Evolutionary conservation across 2,113 vertebrate species (phyloP), one percentile per base, ranked within the genome.

Genomic region (Ageneiosus marmoratus): DNA sequence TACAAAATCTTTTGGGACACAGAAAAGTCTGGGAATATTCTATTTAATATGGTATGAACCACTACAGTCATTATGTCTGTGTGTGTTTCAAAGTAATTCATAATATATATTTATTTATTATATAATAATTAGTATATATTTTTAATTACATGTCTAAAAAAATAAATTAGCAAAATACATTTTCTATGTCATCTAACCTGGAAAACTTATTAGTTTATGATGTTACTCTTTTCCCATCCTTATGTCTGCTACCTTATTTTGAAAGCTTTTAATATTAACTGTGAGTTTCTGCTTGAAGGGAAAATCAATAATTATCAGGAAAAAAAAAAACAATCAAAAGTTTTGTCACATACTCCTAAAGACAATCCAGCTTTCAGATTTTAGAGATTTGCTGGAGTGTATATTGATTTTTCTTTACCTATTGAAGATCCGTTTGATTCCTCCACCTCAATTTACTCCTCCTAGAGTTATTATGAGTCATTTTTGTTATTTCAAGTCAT

Each of bases 391-490:
- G 72, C 27, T 29, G 27, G 29, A 53, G 48, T 32, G 27, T 75
- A 20, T 75, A 75, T 75, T 53, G 72, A 74, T 74, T 74, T 74
- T 74, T 51, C 44, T 41, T 41, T 74, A 27, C 3, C 27, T 51
- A 15, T 74, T 32, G 18, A 58, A 58, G 20, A 34, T 34, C 16
- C 24, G 69, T 73, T 44, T 74, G 73, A 76, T 34, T 76, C 50
- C 20, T 76, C 29, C 20, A 37, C 73, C 18, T 55, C 11, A 1
- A 76, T 55, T 76, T 76, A 55, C 73, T 55, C 73, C 29, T 34
- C 29, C 73, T 75, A 51, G 48, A 75, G 73, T 20, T 53, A 74
- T 74, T 74, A 32, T 74, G 72, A 81, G 65, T 29, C 24, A 56
- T 72, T 72, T 18, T 6, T 32, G 65, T 29, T 15, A 56, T 72